Evolutionary conservation across 2,888 invertebrate species (phyloP), one percentile per base, ranked within the genome.

Genomic region (Gisinianus flammeolus): DNA sequence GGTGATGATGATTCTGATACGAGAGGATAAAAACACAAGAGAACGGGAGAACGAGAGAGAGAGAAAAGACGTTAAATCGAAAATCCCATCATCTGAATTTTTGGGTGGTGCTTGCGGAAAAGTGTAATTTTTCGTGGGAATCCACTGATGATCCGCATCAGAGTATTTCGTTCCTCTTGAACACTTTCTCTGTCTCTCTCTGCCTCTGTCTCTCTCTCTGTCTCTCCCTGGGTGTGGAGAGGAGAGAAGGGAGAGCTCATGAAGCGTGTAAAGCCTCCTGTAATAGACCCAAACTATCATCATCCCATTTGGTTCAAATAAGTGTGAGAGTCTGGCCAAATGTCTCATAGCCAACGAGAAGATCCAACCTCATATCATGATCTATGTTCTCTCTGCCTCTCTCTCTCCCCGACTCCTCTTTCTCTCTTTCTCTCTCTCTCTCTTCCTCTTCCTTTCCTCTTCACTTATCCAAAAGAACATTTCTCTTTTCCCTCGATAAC

Each of bases 41-140:
- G 5, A 4, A 70, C 5, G 44, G 56, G 72, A 19, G n/a, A 6
- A 35, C 30, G 35, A 35, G 12, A 64, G 64, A 54, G 24, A 30
- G 54, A 31, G 64, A 70, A 64, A 73, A 76, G 80, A 77, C 73
- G 76, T 78, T 81, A 81, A 79, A 79, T 79, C 79, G 81, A 81
- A 79, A 81, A 79, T 81, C 79, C 79, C 78, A 81, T 81, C 79
- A 79, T 77, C 75, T 77, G 79, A 79, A 79, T 80, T 80, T 80
- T 68, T 68, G 67, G 67, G 79, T 77, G 76, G 76, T 73, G 77
- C 71, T 79, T 67, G 79, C 72, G 76, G 76, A 72, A 79, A 79
- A 81, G 82, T 82, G 83, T 83, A 83, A 83, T 83, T 83, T 83
- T 83, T 83, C 82, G 82, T 82, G 82, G 80, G 82, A 82, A 82